These are phyloP conservation scores for Cremastobaeus sp. DNA, from an alignment of 2,888 invertebrate species.

Conservation along the genomic window DNA sequence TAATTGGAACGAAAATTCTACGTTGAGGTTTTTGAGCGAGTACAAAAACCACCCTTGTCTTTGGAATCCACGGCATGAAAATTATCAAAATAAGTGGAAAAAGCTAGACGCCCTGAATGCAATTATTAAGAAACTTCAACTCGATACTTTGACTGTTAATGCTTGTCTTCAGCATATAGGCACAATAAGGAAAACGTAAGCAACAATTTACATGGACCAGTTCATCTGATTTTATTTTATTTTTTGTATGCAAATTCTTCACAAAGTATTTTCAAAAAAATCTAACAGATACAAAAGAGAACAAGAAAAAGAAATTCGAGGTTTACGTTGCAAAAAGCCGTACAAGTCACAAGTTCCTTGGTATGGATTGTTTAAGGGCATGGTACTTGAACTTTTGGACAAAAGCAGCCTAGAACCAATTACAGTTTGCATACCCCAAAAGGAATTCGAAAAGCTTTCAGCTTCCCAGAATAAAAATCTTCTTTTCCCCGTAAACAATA, in stretches of 20 bases:
- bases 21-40: slow-evolving; percentile 62
- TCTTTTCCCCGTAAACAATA: too few species aligned
- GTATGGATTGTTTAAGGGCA: slow-evolving; percentile 64
- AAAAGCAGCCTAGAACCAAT: background rate
- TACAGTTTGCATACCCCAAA: slow-evolving; percentile 20
- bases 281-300: slow-evolving; percentile 62
- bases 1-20: slow-evolving; percentile 66
- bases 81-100: slow-evolving; percentile 63
- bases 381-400: slow-evolving; percentile 61
- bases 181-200: slow-evolving; percentile 67
- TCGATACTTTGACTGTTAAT: slow-evolving; percentile 57
- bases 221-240: background rate
- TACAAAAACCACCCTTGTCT: slow-evolving; percentile 68
- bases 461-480: too few species aligned
- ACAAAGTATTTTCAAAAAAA: background rate
- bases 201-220: background rate
- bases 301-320: slow-evolving; percentile 61
- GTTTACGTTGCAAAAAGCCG: slow-evolving; percentile 51
- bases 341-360: slow-evolving; percentile 64
- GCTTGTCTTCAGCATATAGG: slow-evolving; percentile 67
- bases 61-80: slow-evolving; percentile 67
- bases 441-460: slow-evolving; percentile 14
- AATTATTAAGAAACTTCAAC: slow-evolving; percentile 62
- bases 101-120: slow-evolving; percentile 63
- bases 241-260: background rate